Base-by-base conservation (phyloP, 2,113 vertebrate species). In the human region DNA sequence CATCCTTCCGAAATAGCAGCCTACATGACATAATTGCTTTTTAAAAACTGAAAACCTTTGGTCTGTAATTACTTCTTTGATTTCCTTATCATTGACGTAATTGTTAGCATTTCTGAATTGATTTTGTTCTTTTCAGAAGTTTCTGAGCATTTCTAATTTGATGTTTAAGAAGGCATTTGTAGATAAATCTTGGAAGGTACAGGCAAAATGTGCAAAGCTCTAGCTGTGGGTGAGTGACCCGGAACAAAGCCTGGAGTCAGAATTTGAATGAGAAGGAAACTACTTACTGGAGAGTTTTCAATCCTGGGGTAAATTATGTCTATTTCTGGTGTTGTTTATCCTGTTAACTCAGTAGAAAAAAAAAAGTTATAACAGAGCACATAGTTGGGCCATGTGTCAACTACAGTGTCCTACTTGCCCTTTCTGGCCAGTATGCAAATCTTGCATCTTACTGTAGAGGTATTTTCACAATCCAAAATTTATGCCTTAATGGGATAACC, bases 121-220 rank as follows among this genome's bases (percentile, higher is more conserved):
- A 52, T 61, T 88, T 94, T 84, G 35, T 97, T 93, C 85, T 94
- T 93, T 88, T 98, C 61, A 84, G 87, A 79, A n/a, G 43, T 90
- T 97, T 95, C 48, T 93, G 61, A 73, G 97, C 91, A 97, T 81
- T 97, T 82, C 61, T 96, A 94, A 89, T 45, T 97, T 98, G 86
- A 3, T 96, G 94, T 94, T 94, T 94, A 75, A 86, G 57, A 82
- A 93, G 84, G 50, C 80, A 91, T 64, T 55, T 8, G 81, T 96
- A 93, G 90, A 94, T 88, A 83, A 97, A 52, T 27, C 66, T 57
- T 13, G 0, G 66, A 89, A 89, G 80, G 16, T 66, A 0, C 0
- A n/a, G 48, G 91, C 96, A 93, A 66, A 70, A 80, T 20, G 14
- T n/a, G 10, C 30, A 59, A 2, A 91, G 91, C 48, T 22, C 93